A percentile compares a stretch with the other conserved stretches of the same genome.
These are phyloP conservation scores for Trisateles emortualis DNA, from an alignment of 2,888 invertebrate species.

Conservation along the genomic window DNA sequence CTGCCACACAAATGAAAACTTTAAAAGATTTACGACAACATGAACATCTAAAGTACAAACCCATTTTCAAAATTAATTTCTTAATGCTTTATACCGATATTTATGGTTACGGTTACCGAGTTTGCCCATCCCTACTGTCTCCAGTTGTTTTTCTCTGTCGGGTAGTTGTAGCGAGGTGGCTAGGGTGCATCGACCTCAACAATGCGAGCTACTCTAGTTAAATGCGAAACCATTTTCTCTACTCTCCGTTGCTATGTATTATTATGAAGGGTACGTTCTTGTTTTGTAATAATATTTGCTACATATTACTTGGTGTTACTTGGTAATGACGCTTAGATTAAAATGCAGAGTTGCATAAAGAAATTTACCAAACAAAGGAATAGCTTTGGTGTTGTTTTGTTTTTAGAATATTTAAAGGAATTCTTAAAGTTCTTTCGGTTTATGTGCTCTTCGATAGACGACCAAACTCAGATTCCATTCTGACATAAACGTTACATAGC, in stretches of 20 bases:
- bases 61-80: background rate
- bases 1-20: too few relatives aligned
- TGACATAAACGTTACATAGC: too few relatives aligned
- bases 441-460: too few relatives aligned
- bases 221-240: conserved; percentile 61
- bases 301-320: conserved; percentile 25
- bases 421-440: too few relatives aligned
- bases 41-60: background rate
- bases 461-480: too few relatives aligned
- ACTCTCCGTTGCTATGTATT: conserved; percentile 49
- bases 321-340: conserved; percentile 24
- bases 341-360: conserved; percentile 6
- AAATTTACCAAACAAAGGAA: conserved; percentile 4
- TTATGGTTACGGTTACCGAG: background rate
- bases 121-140: conserved; percentile 25
- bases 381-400: background rate
- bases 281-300: conserved; percentile 39
- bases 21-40: too few relatives aligned
- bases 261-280: conserved; percentile 40
- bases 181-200: conserved; percentile 43
- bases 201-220: conserved; percentile 50
- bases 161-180: conserved; percentile 29
- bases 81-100: background rate
- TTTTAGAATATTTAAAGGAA: background rate
- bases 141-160: conserved; percentile 60